Evolutionary conservation across 2,113 vertebrate species (phyloP), one percentile per base, ranked within the genome.

Genomic region (Uria lomvia): DNA sequence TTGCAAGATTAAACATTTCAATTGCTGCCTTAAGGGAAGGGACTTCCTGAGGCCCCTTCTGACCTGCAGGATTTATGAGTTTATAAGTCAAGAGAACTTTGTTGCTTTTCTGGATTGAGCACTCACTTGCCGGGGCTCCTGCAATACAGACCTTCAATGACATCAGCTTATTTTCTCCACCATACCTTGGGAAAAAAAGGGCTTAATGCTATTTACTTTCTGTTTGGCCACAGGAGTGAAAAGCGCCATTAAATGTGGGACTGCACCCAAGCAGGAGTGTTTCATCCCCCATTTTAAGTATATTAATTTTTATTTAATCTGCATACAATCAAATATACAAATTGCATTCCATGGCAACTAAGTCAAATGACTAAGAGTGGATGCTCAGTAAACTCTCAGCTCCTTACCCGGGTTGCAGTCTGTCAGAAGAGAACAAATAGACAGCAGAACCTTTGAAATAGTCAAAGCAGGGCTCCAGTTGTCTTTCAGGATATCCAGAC

Each of bases 401-500:
- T 97, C 60, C 98, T 98, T 97, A 99, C 99, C 99, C 79, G 99
- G 99, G 94, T 99, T 99, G 97, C 99, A 99, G 96, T 99, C 99
- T 98, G 99, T 99, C 98, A 99, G 98, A 97, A 99, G 99, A 92
- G 99, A 99, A 98, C 99, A 99, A 98, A 99, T 99, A 93, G 99
- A 99, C 96, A 99, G 98, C 98, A 99, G 98, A 98, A 99, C 99
- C 97, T 99, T 99, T 97, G 99, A 99, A 98, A 99, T 99, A 97
- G 99, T 99, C 98, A 99, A 98, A 97, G 99, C 99, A 80, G 99
- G 99, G 96, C 99, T 99, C 99, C 99, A 99, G 98, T 99, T 99
- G 97, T 99, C 99, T 97, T 99, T 99, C 97, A 99, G 98, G 97
- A 99, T 99, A 97, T 99, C 99, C 98, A 99, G 97, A 97, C 99